These are phyloP conservation scores for Rhincodon typus DNA, from an alignment of 2,797 vertebrate species.

Conservation along the genomic window DNA sequence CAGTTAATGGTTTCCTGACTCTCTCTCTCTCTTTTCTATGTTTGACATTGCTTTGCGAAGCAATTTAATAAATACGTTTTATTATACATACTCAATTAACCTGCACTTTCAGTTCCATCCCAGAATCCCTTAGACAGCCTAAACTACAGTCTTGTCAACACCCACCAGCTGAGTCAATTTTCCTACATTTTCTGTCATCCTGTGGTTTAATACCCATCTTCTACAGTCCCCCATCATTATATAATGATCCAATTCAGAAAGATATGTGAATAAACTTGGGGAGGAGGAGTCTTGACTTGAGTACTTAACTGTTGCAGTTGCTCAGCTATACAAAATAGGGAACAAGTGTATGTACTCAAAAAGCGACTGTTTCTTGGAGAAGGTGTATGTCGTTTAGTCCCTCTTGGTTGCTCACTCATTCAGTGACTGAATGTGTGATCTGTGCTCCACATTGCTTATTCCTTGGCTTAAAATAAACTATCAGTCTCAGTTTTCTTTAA, in stretches of 20 bases:
- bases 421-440: not conserved
- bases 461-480: not conserved
- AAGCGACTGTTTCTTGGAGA: not conserved
- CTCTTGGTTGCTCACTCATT: not conserved
- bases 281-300: not conserved
- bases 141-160: no score
- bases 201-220: not conserved
- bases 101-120: not conserved
- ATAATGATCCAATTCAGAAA: not conserved
- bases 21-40: not conserved
- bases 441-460: not conserved
- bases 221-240: not conserved
- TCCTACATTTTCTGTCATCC: not conserved
- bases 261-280: not conserved
- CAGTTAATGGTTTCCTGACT: not conserved
- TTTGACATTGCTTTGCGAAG: not conserved
- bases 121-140: not conserved
- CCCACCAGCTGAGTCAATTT: not conserved
- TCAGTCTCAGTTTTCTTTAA: not conserved
- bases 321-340: not conserved
- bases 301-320: not conserved
- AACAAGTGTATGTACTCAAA: not conserved
- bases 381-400: not conserved
- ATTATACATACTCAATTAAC: not conserved
- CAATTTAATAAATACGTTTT: not conserved